Conservation (phyloP, 2,797 vertebrate species). For the Pachyuromys duprasi region DNA sequence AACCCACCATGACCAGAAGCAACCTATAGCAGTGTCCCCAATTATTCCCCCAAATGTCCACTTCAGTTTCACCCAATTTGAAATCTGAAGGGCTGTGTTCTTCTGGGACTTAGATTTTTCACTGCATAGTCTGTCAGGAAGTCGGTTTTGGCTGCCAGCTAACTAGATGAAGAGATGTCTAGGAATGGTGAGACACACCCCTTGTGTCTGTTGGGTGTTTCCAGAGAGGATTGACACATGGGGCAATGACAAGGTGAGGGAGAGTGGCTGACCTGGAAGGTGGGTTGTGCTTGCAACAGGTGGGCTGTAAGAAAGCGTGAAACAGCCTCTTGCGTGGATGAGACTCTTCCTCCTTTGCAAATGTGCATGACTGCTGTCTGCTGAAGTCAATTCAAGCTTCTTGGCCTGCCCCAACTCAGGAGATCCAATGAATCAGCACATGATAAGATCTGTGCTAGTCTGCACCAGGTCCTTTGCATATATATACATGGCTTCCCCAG, state of each 20-base stretch:
- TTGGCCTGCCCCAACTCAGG: background rate
- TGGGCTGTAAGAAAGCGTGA: background rate
- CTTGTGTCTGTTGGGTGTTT: background rate
- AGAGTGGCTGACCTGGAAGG: background rate
- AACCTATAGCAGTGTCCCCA: background rate
- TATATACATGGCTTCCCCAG: background rate
- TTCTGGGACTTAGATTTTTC: constrained; percentile 9
- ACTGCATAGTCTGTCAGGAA: background rate
- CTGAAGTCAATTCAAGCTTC: background rate
- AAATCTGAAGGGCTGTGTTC: constrained; percentile 3
- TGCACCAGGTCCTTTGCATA: too few relatives aligned
- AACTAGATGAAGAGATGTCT: background rate
- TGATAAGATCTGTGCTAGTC: too few relatives aligned
- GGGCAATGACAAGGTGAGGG: background rate
- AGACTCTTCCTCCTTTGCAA: background rate
- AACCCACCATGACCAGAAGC: background rate
- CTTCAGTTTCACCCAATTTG: background rate
- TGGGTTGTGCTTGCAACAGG: background rate
- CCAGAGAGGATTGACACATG: background rate
- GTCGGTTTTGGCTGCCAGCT: background rate
- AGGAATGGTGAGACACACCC: background rate
- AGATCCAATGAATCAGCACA: background rate
- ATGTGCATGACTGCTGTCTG: background rate
- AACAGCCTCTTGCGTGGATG: too few relatives aligned
- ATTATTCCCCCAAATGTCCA: background rate